Base-by-base conservation (phyloP, 2,888 invertebrate genomes). In the Eupithecia subfuscata region DNA sequence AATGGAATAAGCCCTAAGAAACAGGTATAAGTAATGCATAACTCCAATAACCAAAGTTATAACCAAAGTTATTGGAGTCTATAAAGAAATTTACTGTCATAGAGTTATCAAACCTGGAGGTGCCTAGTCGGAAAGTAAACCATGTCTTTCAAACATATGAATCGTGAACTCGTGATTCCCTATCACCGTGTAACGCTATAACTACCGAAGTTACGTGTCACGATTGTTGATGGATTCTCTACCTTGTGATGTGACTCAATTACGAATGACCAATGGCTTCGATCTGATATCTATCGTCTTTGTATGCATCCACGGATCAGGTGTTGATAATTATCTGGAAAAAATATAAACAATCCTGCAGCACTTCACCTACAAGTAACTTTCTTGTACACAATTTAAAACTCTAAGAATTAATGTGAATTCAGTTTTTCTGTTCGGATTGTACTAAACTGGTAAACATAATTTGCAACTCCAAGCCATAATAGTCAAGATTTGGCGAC, bases 211-310 rank as follows among this genome's bases (percentile, higher is more conserved):
- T 22, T 67, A 37, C n/a, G 43, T 68, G 68, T 22, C 68, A 68
- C 43, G 43, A 68, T 68, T 68, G 16, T 67, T 67, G 22, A 67
- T 67, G 45, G n/a, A n/a, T n/a, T 65, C n/a, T 56, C n/a, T 56
- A 56, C 22, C 34, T 64, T 64, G 64, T 25, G 43, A 43, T 68
- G 68, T 68, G 43, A 68, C 14, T 68, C n/a, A 16, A 22, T 25
- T 68, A 40, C 37, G 16, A 67, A 67, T 65, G n/a, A 37, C 37
- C 40, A 6, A 18, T 40, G 18, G 18, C 34, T 64, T 64, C 22
- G 64, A 43, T 43, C 43, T 43, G 40, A 11, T 8, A 18, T 34
- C 16, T 34, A 64, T 22, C 16, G 22, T 64, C 64, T 9, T 63
- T 30, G 7, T 63, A 63, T 40, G 40, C 40, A 63, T 63, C 60